Evolutionary conservation across 2,113 vertebrate genomes (phyloP).

Genomic region (Muntiacus reevesi): DNA sequence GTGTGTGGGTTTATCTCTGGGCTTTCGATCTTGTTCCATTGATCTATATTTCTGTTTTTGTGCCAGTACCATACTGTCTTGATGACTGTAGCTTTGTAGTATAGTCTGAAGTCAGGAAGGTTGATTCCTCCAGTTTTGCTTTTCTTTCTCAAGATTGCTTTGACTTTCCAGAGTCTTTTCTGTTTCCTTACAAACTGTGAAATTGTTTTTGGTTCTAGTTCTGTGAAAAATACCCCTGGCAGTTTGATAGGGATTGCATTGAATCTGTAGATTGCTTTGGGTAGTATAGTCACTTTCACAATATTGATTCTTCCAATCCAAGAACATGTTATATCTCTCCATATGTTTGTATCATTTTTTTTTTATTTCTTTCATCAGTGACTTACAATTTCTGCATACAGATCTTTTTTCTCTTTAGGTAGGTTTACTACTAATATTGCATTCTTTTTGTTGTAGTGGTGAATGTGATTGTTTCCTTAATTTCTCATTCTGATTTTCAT

Average conservation of each 20-base stretch:
- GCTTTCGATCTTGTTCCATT: fast-evolving
- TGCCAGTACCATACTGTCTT: neutral
- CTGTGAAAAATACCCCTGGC: neutral
- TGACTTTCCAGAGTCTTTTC: neutral
- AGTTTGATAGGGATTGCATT: neutral
- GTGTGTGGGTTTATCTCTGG: neutral
- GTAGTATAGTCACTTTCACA: neutral
- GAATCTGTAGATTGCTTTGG: neutral
- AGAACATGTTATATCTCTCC: neutral
- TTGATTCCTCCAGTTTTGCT: neutral
- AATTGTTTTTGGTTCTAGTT: neutral
- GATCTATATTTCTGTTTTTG: neutral
- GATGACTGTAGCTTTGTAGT: neutral
- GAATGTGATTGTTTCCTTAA: neutral
- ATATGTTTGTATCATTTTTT: neutral
- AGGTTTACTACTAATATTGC: neutral
- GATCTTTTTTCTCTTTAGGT: neutral
- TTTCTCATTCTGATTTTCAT: neutral
- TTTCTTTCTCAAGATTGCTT: neutral
- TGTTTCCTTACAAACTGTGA: neutral
- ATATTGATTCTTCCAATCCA: neutral
- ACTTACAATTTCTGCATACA: neutral
- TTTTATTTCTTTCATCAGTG: neutral
- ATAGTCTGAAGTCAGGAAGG: neutral
- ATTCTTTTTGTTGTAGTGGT: neutral